Conservation (phyloP, 2,113 vertebrate genomes). For the Paracyprichromis sp. region DNA sequence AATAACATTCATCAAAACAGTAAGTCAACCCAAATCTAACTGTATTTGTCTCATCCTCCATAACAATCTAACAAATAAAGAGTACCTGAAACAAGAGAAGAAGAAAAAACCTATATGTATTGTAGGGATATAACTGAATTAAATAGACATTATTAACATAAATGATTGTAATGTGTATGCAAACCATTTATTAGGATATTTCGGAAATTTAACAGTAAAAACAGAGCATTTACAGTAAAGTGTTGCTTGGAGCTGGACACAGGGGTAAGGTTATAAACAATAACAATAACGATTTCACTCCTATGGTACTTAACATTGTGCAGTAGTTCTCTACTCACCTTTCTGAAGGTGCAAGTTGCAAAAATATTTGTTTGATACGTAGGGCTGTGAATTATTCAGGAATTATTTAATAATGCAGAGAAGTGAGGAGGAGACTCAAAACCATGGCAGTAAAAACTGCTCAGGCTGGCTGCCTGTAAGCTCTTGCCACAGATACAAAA, state of each 20-base stretch:
- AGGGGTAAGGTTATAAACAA: background rate
- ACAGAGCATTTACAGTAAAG: background rate
- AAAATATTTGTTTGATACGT: slow-evolving; percentile 78
- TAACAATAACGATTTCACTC: background rate
- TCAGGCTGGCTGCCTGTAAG: slow-evolving; percentile 52
- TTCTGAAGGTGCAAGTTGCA: slow-evolving; percentile 71
- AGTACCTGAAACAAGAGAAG: background rate
- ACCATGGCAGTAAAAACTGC: slow-evolving; percentile 63
- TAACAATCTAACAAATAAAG: background rate
- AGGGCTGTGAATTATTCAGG: slow-evolving; percentile 80
- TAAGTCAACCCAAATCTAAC: background rate
- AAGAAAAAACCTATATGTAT: background rate
- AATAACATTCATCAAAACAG: background rate
- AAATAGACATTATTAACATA: background rate
- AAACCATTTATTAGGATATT: background rate
- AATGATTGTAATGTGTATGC: background rate
- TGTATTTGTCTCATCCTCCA: background rate
- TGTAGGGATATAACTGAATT: background rate
- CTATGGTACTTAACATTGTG: background rate
- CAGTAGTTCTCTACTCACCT: background rate
- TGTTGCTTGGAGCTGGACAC: background rate
- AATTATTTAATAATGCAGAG: slow-evolving; percentile 86
- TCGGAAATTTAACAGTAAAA: background rate
- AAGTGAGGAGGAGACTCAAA: slow-evolving; percentile 71
- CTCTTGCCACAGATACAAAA: slow-evolving; percentile 17